These are phyloP conservation scores for Callinectes sapidus DNA, from an alignment of 2,888 invertebrate genomes.

Conservation along the genomic window DNA sequence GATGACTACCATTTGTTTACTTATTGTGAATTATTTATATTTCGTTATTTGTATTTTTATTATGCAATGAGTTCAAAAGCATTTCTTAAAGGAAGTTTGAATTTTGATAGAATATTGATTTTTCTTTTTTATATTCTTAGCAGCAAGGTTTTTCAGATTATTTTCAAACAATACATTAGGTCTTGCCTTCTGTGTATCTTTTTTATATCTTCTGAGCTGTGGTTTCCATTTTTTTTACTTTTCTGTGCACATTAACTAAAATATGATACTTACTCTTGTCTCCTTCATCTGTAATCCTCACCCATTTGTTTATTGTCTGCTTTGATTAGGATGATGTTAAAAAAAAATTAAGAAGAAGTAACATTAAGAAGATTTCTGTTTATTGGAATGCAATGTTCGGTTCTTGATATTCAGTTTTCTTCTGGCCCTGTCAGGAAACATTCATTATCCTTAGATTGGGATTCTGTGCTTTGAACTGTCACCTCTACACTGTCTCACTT, in stretches of 20 bases:
- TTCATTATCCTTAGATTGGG: too few species aligned
- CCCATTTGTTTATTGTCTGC: too few species aligned
- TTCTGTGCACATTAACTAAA: too few species aligned
- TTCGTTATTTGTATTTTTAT: neutral
- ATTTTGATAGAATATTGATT: neutral
- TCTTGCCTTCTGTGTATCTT: conserved; percentile 23
- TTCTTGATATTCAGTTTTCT: too few species aligned
- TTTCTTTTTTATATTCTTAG: conserved; percentile 34
- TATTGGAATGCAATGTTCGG: too few species aligned
- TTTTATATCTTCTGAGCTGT: neutral
- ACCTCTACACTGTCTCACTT: neutral
- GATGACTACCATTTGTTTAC: neutral
- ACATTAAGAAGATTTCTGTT: too few species aligned
- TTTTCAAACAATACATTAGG: conserved; percentile 21
- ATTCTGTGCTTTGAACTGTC: neutral
- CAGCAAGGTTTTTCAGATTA: conserved; percentile 64
- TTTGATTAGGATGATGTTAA: too few species aligned
- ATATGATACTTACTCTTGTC: too few species aligned
- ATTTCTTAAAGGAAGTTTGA: neutral
- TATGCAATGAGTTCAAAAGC: neutral
- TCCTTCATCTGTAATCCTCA: too few species aligned
- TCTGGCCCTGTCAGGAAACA: too few species aligned
- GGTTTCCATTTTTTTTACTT: too few species aligned
- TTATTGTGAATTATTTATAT: neutral
- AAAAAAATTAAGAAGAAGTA: too few species aligned